Evolutionary conservation across 2,113 vertebrate species (phyloP).

Genomic region (Ophiodon elongatus): DNA sequence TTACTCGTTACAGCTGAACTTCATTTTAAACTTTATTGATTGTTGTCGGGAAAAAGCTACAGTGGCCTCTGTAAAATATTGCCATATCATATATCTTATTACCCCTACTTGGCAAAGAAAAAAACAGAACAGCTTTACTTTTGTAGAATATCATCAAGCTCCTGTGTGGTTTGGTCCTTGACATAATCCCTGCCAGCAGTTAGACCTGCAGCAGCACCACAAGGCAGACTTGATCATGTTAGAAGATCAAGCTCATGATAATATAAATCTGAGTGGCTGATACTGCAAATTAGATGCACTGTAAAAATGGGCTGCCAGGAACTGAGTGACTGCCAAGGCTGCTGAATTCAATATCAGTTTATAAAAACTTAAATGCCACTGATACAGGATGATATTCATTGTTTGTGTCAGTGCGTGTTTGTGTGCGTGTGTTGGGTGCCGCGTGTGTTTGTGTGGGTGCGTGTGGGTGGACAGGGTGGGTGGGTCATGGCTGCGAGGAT

Average conservation of each 20-base stretch:
- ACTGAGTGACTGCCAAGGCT: neutral
- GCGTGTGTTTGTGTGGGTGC: constrained; percentile 12
- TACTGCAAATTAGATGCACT: constrained; percentile 16
- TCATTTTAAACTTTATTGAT: neutral
- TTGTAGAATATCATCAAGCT: neutral
- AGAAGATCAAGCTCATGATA: neutral
- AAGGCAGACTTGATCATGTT: neutral
- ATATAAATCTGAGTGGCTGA: constrained; percentile 1
- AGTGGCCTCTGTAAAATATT: neutral
- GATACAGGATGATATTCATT: constrained; percentile 9
- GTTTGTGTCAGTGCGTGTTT: neutral
- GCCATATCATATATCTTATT: neutral
- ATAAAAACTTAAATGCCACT: constrained; percentile 10
- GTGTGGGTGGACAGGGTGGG: neutral
- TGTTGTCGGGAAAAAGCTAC: neutral
- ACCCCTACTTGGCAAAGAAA: neutral
- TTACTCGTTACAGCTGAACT: neutral
- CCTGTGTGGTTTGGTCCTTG: neutral
- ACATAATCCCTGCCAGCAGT: neutral
- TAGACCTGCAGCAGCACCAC: constrained; percentile 6
- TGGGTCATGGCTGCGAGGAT: constrained; percentile 29
- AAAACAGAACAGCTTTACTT: neutral
- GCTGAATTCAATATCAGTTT: constrained; percentile 14
- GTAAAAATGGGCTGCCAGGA: neutral
- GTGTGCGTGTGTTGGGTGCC: constrained; percentile 4